These are phyloP conservation scores for Sitta carolinensis DNA, from an alignment of 2,797 vertebrate genomes.

Conservation along the genomic window DNA sequence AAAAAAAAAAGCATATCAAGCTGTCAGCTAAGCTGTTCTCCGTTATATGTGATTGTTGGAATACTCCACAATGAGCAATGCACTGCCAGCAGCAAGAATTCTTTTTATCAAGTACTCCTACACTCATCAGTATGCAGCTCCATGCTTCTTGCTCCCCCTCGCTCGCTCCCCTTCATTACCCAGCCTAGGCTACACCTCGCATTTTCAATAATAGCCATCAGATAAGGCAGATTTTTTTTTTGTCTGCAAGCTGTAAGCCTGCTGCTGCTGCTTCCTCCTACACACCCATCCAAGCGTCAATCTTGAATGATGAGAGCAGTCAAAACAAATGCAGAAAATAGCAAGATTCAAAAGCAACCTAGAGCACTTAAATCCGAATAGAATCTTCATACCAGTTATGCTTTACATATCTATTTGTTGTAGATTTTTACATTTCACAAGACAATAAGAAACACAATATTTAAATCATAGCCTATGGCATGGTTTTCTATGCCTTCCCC, in stretches of 20 bases:
- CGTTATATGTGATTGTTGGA: slow-evolving; percentile 80
- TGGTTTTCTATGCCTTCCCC: slow-evolving; percentile 25
- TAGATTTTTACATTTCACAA: slow-evolving; percentile 72
- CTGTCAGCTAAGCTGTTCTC: slow-evolving; percentile 83
- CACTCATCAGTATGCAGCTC: slow-evolving; percentile 99
- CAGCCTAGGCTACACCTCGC: slow-evolving; percentile 85
- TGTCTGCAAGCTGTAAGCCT: slow-evolving; percentile 87
- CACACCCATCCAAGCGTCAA: slow-evolving; percentile 84
- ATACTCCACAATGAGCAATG: slow-evolving; percentile 87
- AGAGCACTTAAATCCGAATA: slow-evolving; percentile 75
- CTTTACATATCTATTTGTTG: slow-evolving; percentile 74
- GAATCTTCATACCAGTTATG: slow-evolving; percentile 70
- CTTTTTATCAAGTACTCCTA: slow-evolving; percentile 98
- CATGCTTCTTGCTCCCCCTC: slow-evolving; percentile 82
- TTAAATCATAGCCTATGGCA: slow-evolving; percentile 53
- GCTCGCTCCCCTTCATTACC: slow-evolving; percentile 83
- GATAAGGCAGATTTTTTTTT: slow-evolving; percentile 88
- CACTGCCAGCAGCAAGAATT: slow-evolving; percentile 89
- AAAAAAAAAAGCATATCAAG: slow-evolving; percentile 72
- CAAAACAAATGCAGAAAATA: slow-evolving; percentile 86
- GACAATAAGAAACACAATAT: slow-evolving; percentile 61
- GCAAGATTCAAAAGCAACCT: slow-evolving; percentile 79
- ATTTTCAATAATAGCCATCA: slow-evolving; percentile 93
- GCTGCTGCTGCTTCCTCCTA: slow-evolving; percentile 82
- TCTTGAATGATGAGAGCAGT: slow-evolving; percentile 84